A percentile compares a stretch with the other conserved stretches of the same genome.
phyloP scores from a whole-genome alignment of 1,140 invertebrate genomes.

The Oedothorax gibbosus region DNA sequence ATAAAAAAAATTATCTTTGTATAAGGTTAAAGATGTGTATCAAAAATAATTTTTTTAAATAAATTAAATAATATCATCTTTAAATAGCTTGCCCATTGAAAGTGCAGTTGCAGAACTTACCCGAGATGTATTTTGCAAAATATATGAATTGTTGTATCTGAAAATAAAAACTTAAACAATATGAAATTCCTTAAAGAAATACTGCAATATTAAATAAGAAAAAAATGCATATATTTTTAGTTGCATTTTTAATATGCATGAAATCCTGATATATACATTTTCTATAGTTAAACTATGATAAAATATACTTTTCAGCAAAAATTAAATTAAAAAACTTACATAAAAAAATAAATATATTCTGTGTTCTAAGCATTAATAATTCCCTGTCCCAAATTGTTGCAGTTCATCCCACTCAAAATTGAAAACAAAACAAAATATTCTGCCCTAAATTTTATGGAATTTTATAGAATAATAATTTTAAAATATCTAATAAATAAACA shows the following conservation, averaged over 20 bases:
- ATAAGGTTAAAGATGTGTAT: background rate
- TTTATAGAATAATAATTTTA: too few species aligned
- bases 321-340: too few species aligned
- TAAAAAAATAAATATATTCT: too few species aligned
- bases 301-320: too few species aligned
- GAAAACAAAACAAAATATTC: too few species aligned
- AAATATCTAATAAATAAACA: too few species aligned
- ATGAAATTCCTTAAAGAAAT: background rate
- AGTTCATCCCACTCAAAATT: too few species aligned
- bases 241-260: background rate
- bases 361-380: too few species aligned
- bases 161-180: slow-evolving; percentile 18
- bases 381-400: too few species aligned
- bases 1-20: too few species aligned
- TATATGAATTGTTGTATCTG: slow-evolving; percentile 37
- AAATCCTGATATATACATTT: background rate
- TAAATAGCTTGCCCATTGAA: background rate
- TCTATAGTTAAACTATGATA: too few species aligned
- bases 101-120: slow-evolving; percentile 13
- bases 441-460: too few species aligned
- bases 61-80: background rate
- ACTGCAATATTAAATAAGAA: background rate
- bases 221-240: background rate
- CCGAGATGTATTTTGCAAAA: slow-evolving; percentile 4
- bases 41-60: background rate